Base-by-base conservation (phyloP, 2,113 vertebrate genomes). In the Varanus salvator region DNA sequence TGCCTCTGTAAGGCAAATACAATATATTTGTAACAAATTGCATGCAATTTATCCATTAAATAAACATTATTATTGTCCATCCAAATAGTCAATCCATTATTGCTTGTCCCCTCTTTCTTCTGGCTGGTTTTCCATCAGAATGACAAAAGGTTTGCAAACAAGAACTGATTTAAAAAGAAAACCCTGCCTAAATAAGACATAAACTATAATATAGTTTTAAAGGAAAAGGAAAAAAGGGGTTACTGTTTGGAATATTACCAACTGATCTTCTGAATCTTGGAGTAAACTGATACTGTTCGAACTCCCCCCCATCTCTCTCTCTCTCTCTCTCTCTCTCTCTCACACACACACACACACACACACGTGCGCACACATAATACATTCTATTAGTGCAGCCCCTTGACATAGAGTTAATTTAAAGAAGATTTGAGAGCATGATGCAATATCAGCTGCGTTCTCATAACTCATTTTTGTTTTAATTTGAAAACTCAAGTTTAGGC, bases 401-500 rank as follows among this genome's bases (percentile, higher is more conserved):
- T 98, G 98, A 98, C 98, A 98, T 92, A 95, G 95, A 97, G 96
- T 95, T 98, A 97, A 98, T 98, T 98, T 98, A 97, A 97, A 98
- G 98, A 98, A 98, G 98, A 98, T 98, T 98, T 98, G 95, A 95
- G 97, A 97, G 97, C 96, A 97, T 97, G 97, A 98, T 97, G 97
- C 97, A 97, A 98, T 97, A 98, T 98, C 98, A 98, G 97, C 98
- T 98, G 98, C 96, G 95, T 98, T 97, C 97, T 97, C 98, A 97
- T 97, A 98, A 97, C 97, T 98, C 97, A 97, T 97, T 92, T 86
- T 96, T 96, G 97, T 97, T 98, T 98, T 97, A 95, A 97, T 97
- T 98, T 97, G 96, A 98, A 98, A 98, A 95, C 97, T 97, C 97
- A 97, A 89, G 75, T 97, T 97, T 95, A 93, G 97, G 97, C 97